Percentiles rank a stretch among this genome's conserved stretches.
Conservation (phyloP, 2,797 vertebrate species). For the Myiothlypis chrysogaster region DNA sequence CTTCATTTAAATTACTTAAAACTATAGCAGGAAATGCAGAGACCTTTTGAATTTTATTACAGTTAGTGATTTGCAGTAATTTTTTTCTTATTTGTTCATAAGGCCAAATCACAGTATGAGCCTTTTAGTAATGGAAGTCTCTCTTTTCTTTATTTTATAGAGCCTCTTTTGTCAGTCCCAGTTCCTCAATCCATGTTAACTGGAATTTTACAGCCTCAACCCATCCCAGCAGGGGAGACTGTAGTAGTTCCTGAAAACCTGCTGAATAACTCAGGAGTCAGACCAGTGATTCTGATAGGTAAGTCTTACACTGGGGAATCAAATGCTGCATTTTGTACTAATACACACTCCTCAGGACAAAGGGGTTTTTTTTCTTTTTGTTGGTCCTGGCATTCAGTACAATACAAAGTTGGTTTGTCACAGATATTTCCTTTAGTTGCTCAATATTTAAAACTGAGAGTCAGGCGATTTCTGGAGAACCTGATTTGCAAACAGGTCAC, state of each 20-base stretch:
- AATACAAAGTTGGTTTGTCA: background rate
- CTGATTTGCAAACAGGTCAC: background rate
- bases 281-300: conserved; percentile 98
- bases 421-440: background rate
- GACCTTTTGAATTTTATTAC: conserved; percentile 68
- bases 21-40: conserved; percentile 62
- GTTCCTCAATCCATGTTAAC: conserved; percentile 83
- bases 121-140: conserved; percentile 52
- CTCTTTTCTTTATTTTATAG: conserved; percentile 76
- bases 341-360: background rate
- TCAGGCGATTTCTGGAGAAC: background rate
- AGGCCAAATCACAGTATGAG: conserved; percentile 69
- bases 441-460: background rate
- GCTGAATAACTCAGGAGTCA: conserved; percentile 89
- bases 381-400: background rate
- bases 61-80: conserved; percentile 36
- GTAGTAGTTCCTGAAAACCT: conserved; percentile 97
- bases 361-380: background rate
- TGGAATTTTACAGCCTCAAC: conserved; percentile 92
- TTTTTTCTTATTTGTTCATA: conserved; percentile 52
- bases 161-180: conserved; percentile 81
- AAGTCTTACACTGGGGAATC: conserved; percentile 38
- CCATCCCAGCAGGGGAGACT: conserved; percentile 92
- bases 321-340: background rate
- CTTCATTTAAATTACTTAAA: conserved; percentile 60